Percentiles rank a stretch among this genome's conserved stretches.
Evolutionary conservation across 2,113 vertebrate genomes (phyloP).

Genomic region (Delphinus delphis): DNA sequence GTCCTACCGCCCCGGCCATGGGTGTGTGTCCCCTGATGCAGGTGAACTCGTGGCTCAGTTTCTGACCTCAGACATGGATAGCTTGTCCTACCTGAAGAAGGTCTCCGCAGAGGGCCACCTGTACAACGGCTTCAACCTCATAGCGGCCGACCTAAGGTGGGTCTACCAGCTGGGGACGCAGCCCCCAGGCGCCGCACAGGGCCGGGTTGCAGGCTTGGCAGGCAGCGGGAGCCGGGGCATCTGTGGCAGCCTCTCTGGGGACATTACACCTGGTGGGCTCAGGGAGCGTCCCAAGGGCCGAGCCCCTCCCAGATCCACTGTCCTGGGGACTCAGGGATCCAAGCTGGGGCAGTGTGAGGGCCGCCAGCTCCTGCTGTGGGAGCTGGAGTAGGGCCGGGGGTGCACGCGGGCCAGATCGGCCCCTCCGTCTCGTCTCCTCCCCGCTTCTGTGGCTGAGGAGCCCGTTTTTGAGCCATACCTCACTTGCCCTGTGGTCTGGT

Average conservation of each 20-base stretch:
- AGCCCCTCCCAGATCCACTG: background rate
- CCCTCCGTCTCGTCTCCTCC: background rate
- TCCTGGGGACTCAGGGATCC: background rate
- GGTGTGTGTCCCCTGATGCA: constrained; percentile 64
- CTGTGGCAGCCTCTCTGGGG: background rate
- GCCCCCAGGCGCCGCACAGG: background rate
- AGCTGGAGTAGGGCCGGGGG: background rate
- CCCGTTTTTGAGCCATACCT: background rate
- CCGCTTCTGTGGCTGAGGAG: background rate
- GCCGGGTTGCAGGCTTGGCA: background rate
- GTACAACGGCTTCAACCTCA: constrained; percentile 98
- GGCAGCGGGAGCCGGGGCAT: background rate
- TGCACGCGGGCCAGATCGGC: accelerated
- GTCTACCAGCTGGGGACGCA: constrained; percentile 58
- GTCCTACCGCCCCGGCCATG: background rate
- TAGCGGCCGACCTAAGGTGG: constrained; percentile 96
- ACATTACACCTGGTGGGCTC: background rate
- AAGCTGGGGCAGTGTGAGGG: background rate
- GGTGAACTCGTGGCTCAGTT: constrained; percentile 95
- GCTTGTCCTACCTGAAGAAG: constrained; percentile 95
- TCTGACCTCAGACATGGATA: constrained; percentile 90
- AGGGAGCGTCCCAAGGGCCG: background rate
- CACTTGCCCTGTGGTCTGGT: background rate
- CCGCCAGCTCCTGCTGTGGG: background rate
- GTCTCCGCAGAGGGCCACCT: constrained; percentile 91